Base-by-base conservation (phyloP, 2,888 invertebrate species). In the Bombylius discolor region DNA sequence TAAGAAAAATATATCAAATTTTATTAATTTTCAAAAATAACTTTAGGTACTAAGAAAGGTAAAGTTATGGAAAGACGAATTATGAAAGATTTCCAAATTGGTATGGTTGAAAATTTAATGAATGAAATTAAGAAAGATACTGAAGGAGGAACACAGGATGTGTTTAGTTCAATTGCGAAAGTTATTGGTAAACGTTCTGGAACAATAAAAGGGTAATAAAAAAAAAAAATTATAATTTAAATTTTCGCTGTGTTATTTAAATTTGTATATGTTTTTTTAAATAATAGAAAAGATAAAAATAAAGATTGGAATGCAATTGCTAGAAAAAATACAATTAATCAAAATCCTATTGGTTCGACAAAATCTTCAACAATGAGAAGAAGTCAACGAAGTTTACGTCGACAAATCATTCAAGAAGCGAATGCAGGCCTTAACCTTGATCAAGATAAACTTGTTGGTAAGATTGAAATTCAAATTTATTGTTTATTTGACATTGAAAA, bases 81-180 rank as follows among this genome's bases (percentile, higher is more conserved):
- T 14, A 78, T 90, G 53, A 91, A 90, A 70, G 91, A 92, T 75
- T 92, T 92, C 81, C 90, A 90, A 68, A 91, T 92, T 61, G 91
- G 91, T 12, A 84, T 89, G 55, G 89, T 91, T 1, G 90, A 91
- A 68, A 88, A 85, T 5, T 81, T 90, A 44, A 82, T 87, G 34
- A 85, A 81, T 61, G 87, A 88, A 61, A 85, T 85, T 51, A 79
- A 79, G 1, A 76, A 72, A n/a, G 82, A 82, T 32, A 57, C 52
- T 1, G 83, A 81, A 60, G 82, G 81, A 31, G 81, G 84, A 31
- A 81, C 84, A 0, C 84, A 84, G 61, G 90, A 90, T 68, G 85
- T 92, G 0, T 92, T 92, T 72, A 82, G 84, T 55, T 87, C 89
- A 63, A 83, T 92, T 55, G 91, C 90, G 1, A 85, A 83, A 63